These are phyloP conservation scores for Diploptera punctata DNA, from an alignment of 2,888 invertebrate genomes.

Conservation along the genomic window DNA sequence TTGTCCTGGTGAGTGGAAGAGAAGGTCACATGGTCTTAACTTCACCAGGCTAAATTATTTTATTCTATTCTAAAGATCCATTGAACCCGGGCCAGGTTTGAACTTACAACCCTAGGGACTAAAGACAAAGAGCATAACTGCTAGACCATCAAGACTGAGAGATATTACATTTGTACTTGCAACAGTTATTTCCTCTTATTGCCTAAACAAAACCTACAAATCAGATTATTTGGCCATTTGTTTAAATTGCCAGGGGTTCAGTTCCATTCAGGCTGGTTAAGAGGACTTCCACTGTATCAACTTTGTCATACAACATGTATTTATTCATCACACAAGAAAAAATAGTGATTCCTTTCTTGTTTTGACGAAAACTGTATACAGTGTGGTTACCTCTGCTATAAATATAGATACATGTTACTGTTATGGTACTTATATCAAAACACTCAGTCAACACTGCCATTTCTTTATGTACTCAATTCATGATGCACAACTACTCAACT, in stretches of 20 bases:
- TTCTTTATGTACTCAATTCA: background rate
- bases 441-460: background rate
- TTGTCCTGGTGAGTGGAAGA: too few relatives aligned
- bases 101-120: too few relatives aligned
- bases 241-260: background rate
- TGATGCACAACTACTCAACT: conserved; percentile 7
- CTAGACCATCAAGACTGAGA: too few relatives aligned
- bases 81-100: too few relatives aligned
- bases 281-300: background rate
- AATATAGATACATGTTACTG: background rate
- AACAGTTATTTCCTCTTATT: too few relatives aligned
- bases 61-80: too few relatives aligned
- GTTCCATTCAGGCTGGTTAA: background rate
- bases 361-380: background rate
- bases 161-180: too few relatives aligned
- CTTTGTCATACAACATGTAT: background rate
- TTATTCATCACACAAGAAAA: background rate
- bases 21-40: too few relatives aligned
- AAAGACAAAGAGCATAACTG: too few relatives aligned
- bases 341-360: background rate
- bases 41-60: too few relatives aligned
- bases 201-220: too few relatives aligned
- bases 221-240: background rate
- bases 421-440: background rate
- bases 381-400: background rate